Conservation (phyloP, 2,888 invertebrate genomes). For the Lycaena phlaeas region DNA sequence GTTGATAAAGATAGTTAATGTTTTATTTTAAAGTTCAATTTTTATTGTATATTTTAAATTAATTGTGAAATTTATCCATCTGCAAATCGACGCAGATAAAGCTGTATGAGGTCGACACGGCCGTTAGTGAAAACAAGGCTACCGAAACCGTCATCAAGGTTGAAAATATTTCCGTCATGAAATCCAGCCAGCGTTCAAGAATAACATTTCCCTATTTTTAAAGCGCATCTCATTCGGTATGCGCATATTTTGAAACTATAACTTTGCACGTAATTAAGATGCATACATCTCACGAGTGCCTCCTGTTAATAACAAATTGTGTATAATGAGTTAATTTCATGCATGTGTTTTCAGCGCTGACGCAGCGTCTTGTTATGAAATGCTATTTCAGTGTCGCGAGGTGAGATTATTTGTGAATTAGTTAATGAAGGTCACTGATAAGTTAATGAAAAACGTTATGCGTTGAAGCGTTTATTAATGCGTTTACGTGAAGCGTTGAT, state of each 20-base stretch:
- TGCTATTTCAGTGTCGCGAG: conserved; percentile 59
- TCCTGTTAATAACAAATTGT: not conserved
- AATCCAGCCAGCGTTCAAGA: conserved; percentile 40
- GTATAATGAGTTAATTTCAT: not conserved
- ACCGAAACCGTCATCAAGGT: conserved; percentile 66
- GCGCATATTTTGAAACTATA: conserved; percentile 2
- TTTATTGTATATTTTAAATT: too few relatives aligned
- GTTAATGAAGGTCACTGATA: conserved; percentile 54
- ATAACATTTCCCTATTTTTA: conserved; percentile 36
- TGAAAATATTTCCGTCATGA: conserved; percentile 44
- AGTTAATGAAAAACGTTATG: conserved; percentile 34
- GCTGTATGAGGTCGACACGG: too few relatives aligned
- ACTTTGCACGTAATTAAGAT: conserved; percentile 11
- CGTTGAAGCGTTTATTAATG: conserved; percentile 61
- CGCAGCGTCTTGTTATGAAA: conserved; percentile 27
- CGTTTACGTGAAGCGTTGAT: conserved; percentile 52
- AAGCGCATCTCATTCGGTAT: conserved; percentile 16
- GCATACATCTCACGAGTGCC: not conserved
- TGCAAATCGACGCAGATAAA: too few relatives aligned
- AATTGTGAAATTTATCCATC: too few relatives aligned
- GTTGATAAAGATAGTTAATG: too few relatives aligned
- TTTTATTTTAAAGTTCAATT: too few relatives aligned
- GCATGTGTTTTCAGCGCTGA: conserved; percentile 15
- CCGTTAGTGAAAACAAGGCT: conserved; percentile 56
- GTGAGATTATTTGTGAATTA: conserved; percentile 59